Conservation (phyloP, 1,140 invertebrate genomes). For the Anadara kagoshimensis region DNA sequence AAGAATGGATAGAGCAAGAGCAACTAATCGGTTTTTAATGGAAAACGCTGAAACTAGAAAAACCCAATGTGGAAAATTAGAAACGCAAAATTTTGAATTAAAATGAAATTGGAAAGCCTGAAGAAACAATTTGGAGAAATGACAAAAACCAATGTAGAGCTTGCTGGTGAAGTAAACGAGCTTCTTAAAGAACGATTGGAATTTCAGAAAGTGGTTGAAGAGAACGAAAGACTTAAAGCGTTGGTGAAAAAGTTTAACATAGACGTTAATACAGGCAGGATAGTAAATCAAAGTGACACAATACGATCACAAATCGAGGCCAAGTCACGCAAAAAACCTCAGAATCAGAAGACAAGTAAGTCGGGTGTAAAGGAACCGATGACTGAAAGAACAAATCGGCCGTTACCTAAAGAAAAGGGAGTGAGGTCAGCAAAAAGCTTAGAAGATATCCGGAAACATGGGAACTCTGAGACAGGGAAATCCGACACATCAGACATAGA, state of each 20-base stretch:
- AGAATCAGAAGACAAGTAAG: slow-evolving; percentile 16
- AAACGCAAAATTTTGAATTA: slow-evolving; percentile 48
- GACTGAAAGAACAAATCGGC: slow-evolving; percentile 5
- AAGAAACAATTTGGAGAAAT: slow-evolving; percentile 42
- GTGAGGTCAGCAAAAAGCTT: slow-evolving; percentile 25
- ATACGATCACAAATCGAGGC: too few relatives aligned
- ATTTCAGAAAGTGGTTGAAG: slow-evolving; percentile 36
- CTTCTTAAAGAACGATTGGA: slow-evolving; percentile 34
- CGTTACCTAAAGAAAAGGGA: background rate
- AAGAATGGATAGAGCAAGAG: slow-evolving; percentile 42
- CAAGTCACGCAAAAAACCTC: slow-evolving; percentile 6
- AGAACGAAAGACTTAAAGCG: slow-evolving; percentile 41
- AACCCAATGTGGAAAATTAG: slow-evolving; percentile 29
- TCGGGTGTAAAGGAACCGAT: slow-evolving; percentile 15
- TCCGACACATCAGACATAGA: too few relatives aligned
- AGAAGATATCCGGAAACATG: slow-evolving; percentile 25
- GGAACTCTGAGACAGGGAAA: slow-evolving; percentile 12
- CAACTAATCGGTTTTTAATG: slow-evolving; percentile 38
- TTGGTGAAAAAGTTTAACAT: slow-evolving; percentile 38
- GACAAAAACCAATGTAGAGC: slow-evolving; percentile 30
- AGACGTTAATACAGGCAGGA: slow-evolving; percentile 40
- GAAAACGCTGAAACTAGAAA: slow-evolving; percentile 42
- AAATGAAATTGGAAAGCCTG: slow-evolving; percentile 42
- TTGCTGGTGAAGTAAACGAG: slow-evolving; percentile 27
- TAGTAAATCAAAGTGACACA: slow-evolving; percentile 10